phyloP scores from a whole-genome alignment of 1,140 invertebrate species.

The Lordiphosa clarofinis region DNA sequence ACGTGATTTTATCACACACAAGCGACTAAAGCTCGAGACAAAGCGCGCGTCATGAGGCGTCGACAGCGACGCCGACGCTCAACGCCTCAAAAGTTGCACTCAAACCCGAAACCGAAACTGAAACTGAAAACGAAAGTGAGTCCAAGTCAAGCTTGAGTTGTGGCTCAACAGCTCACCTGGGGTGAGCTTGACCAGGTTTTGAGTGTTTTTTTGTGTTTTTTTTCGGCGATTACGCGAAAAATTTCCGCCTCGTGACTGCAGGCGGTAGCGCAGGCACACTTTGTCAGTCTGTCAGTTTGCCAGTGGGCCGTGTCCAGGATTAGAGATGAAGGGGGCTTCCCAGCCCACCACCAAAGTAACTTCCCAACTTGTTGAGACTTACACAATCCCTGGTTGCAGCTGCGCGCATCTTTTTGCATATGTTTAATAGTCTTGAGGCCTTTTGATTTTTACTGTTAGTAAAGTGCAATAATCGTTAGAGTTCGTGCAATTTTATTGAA shows the following conservation, averaged over 20 bases:
- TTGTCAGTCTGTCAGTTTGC: conserved; percentile 40
- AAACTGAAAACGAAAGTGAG: conserved; percentile 62
- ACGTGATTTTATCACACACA: conserved; percentile 80
- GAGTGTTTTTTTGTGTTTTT: conserved; percentile 25
- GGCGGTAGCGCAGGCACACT: conserved; percentile 25
- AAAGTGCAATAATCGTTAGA: conserved; percentile 2
- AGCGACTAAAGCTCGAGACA: conserved; percentile 79
- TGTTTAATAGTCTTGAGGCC: not conserved
- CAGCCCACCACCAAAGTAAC: not conserved
- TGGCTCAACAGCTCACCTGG: conserved; percentile 1
- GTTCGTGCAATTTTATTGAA: not conserved
- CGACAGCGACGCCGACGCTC: conserved; percentile 41
- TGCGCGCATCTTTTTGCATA: conserved; percentile 22
- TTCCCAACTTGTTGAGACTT: conserved; percentile 4
- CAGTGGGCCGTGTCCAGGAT: conserved; percentile 51
- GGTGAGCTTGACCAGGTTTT: conserved; percentile 32
- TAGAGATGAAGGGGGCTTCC: conserved; percentile 28
- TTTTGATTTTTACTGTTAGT: conserved; percentile 6
- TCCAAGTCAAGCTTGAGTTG: conserved; percentile 36
- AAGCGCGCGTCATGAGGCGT: conserved; percentile 41
- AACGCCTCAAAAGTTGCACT: conserved; percentile 40
- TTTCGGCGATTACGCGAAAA: conserved; percentile 46
- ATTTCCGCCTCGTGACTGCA: conserved; percentile 58
- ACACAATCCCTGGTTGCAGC: conserved; percentile 29
- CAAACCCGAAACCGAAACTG: conserved; percentile 30